These are phyloP conservation scores for Hypolimnas misippus DNA, from an alignment of 2,888 invertebrate species.

Conservation along the genomic window DNA sequence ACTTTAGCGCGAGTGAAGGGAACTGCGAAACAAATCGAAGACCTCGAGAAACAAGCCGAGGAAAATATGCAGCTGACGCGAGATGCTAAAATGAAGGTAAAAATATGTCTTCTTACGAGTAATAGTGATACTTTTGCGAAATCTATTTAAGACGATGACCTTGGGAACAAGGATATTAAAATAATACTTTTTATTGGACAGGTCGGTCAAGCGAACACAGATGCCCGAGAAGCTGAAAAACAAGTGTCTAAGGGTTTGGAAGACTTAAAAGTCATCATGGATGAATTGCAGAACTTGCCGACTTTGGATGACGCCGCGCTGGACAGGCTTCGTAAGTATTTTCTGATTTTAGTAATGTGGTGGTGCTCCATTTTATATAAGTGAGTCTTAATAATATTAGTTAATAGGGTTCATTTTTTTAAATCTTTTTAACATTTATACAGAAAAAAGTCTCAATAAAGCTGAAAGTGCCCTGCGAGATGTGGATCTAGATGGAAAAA, in stretches of 20 bases:
- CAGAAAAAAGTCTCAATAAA: constrained; percentile 86
- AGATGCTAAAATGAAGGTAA: constrained; percentile 89
- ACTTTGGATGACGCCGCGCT: constrained; percentile 88
- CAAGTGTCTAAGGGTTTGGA: constrained; percentile 92
- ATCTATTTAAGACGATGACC: no score
- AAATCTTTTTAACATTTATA: constrained; percentile 41
- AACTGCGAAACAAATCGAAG: constrained; percentile 87
- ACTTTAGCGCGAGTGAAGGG: constrained; percentile 86
- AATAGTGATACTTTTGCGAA: no score
- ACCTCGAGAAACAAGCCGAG: constrained; percentile 86
- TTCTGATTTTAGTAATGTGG: no score
- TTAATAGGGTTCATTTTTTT: constrained; percentile 13
- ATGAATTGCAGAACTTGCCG: constrained; percentile 89
- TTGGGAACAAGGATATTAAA: no score
- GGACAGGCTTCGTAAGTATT: constrained; percentile 82
- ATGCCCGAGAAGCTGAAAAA: constrained; percentile 91
- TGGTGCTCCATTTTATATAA: neutral
- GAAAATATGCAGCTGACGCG: constrained; percentile 88
- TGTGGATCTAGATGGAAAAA: constrained; percentile 90
- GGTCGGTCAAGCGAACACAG: constrained; percentile 95
- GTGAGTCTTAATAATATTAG: neutral
- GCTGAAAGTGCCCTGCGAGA: constrained; percentile 89
- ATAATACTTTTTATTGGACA: no score
- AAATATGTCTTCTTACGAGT: no score
- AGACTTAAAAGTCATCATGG: constrained; percentile 90